Evolutionary conservation across 2,113 vertebrate species (phyloP), one percentile per base, ranked within the genome.

Genomic region (Argyrosomus japonicus): DNA sequence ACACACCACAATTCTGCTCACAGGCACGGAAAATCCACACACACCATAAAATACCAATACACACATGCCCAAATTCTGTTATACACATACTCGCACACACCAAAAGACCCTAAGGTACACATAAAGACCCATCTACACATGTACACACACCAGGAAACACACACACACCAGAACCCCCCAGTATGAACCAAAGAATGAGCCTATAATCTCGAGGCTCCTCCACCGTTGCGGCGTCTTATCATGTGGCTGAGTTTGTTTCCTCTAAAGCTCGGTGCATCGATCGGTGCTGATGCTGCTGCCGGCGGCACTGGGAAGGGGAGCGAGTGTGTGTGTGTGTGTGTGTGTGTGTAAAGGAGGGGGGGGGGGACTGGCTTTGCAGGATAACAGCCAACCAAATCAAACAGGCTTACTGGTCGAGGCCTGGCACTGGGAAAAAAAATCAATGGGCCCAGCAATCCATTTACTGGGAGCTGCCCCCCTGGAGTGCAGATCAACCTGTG

Each of bases 321-420:
- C 1, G 58, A 13, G 54, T 17, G 63, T 27, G 67, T 54, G 43
- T 68, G 62, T 60, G 73, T 62, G 56, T 84, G 61, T 56, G 63
- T 81, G 54, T 68, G 67, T 74, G 45, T 72, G 54, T 40, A 19
- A 32, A 3, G 29, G 4, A 51, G 36, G 6, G 19, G 19, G 18
- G 27, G 65, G 76, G 82, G 77, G 78, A 85, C 29, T 48, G 82
- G 92, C 79, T 89, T 90, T 91, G 78, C 81, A 87, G 92, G 86
- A 93, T 92, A 94, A 92, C 93, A 90, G 91, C 87, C 90, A 86
- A 92, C 89, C 85, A 89, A 91, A 93, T 92, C 91, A 91, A 93
- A 93, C 88, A 84, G 89, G 92, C 91, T 91, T 91, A 92, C 92
- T 90, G 90, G 91, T 90, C 45, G 70, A 88, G 91, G 80, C 83